Evolutionary conservation across 2,113 vertebrate genomes (phyloP).

Genomic region (human (Homo sapiens)): DNA sequence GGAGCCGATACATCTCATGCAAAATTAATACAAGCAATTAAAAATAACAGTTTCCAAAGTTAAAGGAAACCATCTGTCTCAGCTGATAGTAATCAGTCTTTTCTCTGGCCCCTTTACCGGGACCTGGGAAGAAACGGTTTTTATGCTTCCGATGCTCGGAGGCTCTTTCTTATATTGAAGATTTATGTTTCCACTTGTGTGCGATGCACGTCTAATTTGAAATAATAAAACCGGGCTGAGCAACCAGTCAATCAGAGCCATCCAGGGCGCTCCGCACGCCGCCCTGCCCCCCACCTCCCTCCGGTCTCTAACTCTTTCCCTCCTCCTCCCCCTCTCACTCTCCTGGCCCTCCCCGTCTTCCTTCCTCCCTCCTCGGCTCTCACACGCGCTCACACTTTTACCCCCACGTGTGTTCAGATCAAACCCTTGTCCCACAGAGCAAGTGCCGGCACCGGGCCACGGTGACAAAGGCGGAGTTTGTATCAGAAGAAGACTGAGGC

Average conservation of each 20-base stretch:
- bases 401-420: slow-evolving; percentile 79
- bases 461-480: slow-evolving; percentile 86
- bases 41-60: slow-evolving; percentile 69
- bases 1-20: slow-evolving; percentile 65
- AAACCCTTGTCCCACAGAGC: slow-evolving; percentile 80
- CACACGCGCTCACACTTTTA: background rate
- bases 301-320: slow-evolving; percentile 48
- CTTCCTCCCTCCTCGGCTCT: background rate
- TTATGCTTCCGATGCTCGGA: slow-evolving; percentile 56
- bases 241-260: slow-evolving; percentile 76
- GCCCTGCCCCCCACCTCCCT: slow-evolving; percentile 65
- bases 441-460: slow-evolving; percentile 80
- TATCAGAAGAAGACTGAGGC: slow-evolving; percentile 78
- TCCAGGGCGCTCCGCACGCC: background rate
- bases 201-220: slow-evolving; percentile 79
- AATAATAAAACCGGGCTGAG: slow-evolving; percentile 73
- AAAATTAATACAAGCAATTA: slow-evolving; percentile 78
- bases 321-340: background rate
- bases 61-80: slow-evolving; percentile 76
- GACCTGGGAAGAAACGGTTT: slow-evolving; percentile 64
- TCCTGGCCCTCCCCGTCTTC: background rate
- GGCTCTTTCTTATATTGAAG: slow-evolving; percentile 55
- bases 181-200: slow-evolving; percentile 77
- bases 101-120: slow-evolving; percentile 59
- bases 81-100: slow-evolving; percentile 63